These are phyloP conservation scores for Hypomecis punctinalis DNA, from an alignment of 2,888 invertebrate genomes.

Conservation along the genomic window DNA sequence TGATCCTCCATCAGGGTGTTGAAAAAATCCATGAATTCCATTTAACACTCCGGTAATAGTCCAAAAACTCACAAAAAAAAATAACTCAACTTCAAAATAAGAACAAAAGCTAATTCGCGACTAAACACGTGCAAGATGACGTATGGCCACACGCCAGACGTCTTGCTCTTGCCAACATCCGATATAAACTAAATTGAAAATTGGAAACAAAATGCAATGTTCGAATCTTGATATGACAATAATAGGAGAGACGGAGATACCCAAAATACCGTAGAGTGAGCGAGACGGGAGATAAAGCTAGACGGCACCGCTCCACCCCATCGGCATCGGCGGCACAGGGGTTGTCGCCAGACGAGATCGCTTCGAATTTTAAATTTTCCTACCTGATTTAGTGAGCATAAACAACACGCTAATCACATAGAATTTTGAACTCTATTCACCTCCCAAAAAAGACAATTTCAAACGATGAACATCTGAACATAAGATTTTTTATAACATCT, in stretches of 20 bases:
- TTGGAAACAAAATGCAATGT: constrained; percentile 84
- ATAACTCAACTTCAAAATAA: constrained; percentile 52
- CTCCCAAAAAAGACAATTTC: constrained; percentile 49
- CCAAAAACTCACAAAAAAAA: constrained; percentile 57
- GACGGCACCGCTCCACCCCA: constrained; percentile 80
- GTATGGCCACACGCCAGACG: constrained; percentile 77
- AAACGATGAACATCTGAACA: constrained; percentile 43
- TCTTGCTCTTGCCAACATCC: constrained; percentile 80
- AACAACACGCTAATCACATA: constrained; percentile 52
- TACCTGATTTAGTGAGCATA: constrained; percentile 68
- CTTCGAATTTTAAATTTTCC: constrained; percentile 74
- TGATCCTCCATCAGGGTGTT: constrained; percentile 73
- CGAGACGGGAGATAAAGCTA: constrained; percentile 62
- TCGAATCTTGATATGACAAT: constrained; percentile 84
- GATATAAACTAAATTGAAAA: constrained; percentile 85
- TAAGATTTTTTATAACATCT: constrained; percentile 58
- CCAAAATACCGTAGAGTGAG: constrained; percentile 56
- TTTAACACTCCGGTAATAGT: constrained; percentile 55
- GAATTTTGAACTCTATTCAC: constrained; percentile 65
- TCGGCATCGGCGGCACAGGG: constrained; percentile 77
- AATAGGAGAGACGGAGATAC: constrained; percentile 81
- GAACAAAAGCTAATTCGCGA: constrained; percentile 56
- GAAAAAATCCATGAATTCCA: constrained; percentile 79
- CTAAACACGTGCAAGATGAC: constrained; percentile 70
- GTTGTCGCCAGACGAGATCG: constrained; percentile 81